Evolutionary conservation across 2,113 vertebrate species (phyloP).

Genomic region (Myxocyprinus asiaticus): DNA sequence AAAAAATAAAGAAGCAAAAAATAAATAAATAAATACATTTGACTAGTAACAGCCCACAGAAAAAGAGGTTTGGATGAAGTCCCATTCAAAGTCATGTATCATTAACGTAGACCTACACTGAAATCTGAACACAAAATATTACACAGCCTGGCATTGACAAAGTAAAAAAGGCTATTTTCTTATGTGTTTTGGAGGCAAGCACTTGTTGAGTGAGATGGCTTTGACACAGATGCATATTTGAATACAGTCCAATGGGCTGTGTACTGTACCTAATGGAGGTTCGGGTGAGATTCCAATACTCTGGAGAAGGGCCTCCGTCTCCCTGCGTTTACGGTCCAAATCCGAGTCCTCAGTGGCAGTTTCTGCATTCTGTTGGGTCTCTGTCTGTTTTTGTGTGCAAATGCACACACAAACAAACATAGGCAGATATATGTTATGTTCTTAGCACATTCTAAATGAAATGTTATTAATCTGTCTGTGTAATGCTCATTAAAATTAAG

Average conservation of each 20-base stretch:
- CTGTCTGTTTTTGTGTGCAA: slow-evolving; percentile 70
- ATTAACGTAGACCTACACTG: neutral
- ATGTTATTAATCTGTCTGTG: neutral
- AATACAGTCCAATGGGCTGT: slow-evolving; percentile 8
- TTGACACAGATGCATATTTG: slow-evolving; percentile 7
- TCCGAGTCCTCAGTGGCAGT: slow-evolving; percentile 87
- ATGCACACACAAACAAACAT: slow-evolving; percentile 10
- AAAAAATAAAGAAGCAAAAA: neutral
- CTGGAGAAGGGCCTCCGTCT: slow-evolving; percentile 94
- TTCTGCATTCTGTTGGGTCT: slow-evolving; percentile 91
- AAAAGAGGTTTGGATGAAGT: neutral
- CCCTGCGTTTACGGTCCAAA: slow-evolving; percentile 91
- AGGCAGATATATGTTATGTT: neutral
- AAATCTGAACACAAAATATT: neutral
- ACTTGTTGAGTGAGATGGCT: slow-evolving; percentile 72
- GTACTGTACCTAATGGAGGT: slow-evolving; percentile 86
- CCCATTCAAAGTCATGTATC: neutral
- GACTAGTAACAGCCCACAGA: neutral
- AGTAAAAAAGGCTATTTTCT: slow-evolving; percentile 2
- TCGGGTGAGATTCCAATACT: slow-evolving; percentile 97
- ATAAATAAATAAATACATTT: neutral
- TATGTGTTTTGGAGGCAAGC: slow-evolving; percentile 6
- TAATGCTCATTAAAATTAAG: slow-evolving; percentile 14
- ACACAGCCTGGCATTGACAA: slow-evolving; percentile 1
- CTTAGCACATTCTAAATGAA: neutral